A percentile compares a stretch with the other conserved stretches of the same genome.
Conservation (phyloP, 1,140 invertebrate species). For the Paraescarpia echinospica region DNA sequence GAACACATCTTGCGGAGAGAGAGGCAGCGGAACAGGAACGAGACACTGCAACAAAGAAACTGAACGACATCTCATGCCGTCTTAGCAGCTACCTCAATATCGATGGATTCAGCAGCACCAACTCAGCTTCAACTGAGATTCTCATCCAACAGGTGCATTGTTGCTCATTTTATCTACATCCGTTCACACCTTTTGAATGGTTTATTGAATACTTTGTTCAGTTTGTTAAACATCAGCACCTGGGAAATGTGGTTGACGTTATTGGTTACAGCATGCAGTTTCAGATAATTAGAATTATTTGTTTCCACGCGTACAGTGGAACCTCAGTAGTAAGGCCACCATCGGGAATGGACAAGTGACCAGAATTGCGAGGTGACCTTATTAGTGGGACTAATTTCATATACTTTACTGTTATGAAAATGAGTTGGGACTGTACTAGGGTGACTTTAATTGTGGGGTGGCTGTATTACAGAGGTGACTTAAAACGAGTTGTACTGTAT, state of each 20-base stretch:
- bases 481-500: too few relatives aligned
- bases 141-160: not conserved
- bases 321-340: too few relatives aligned
- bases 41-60: constrained; percentile 36
- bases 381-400: too few relatives aligned
- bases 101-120: constrained; percentile 36
- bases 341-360: too few relatives aligned
- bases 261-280: not conserved
- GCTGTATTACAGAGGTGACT: too few relatives aligned
- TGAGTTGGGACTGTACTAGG: too few relatives aligned
- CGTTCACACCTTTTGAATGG: not conserved
- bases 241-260: not conserved
- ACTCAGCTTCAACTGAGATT: constrained; percentile 28
- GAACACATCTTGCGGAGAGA: constrained; percentile 50
- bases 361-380: too few relatives aligned
- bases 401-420: too few relatives aligned
- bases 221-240: not conserved
- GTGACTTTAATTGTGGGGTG: too few relatives aligned
- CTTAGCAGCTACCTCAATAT: constrained; percentile 38
- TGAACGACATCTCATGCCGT: constrained; percentile 42
- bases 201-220: not conserved
- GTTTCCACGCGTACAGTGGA: too few relatives aligned
- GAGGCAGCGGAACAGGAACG: constrained; percentile 43
- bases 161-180: not conserved
- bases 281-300: too few relatives aligned